A percentile compares a stretch with the other conserved stretches of the same genome.
These are phyloP conservation scores for Hystrix cristata DNA, from an alignment of 2,113 vertebrate genomes.

Conservation along the genomic window DNA sequence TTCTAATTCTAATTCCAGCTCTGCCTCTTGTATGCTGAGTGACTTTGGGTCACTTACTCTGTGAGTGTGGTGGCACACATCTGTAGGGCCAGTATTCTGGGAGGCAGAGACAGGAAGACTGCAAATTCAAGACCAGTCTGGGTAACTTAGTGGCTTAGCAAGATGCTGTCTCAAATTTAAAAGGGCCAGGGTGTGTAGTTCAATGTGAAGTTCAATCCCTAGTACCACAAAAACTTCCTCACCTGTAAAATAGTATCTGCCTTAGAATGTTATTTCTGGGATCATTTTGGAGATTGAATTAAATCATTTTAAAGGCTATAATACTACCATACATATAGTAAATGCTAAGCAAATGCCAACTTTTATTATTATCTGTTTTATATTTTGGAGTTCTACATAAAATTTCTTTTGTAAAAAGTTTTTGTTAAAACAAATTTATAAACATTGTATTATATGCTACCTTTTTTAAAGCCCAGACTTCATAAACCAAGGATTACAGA, in stretches of 20 bases:
- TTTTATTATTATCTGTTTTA: conserved; percentile 10
- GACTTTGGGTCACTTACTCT: not conserved
- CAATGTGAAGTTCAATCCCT: not conserved
- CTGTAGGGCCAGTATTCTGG: not conserved
- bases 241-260: not conserved
- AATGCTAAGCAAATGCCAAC: not conserved
- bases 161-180: not conserved
- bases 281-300: conserved; percentile 47
- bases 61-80: not conserved
- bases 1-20: not conserved
- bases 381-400: not conserved
- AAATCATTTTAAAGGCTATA: conserved; percentile 43
- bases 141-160: not conserved
- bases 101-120: not conserved
- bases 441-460: not conserved
- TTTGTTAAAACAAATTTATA: conserved; percentile 55
- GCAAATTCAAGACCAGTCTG: not conserved
- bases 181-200: not conserved
- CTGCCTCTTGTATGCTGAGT: not conserved
- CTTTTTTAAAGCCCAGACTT: conserved; percentile 40
- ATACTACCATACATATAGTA: not conserved
- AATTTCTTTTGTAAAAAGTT: not conserved
- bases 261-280: conserved; percentile 50
- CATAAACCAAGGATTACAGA: conserved; percentile 23
- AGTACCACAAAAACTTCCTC: not conserved